Evolutionary conservation across 2,888 invertebrate genomes (phyloP).

Genomic region (Ommatoiulus sabulosus): DNA sequence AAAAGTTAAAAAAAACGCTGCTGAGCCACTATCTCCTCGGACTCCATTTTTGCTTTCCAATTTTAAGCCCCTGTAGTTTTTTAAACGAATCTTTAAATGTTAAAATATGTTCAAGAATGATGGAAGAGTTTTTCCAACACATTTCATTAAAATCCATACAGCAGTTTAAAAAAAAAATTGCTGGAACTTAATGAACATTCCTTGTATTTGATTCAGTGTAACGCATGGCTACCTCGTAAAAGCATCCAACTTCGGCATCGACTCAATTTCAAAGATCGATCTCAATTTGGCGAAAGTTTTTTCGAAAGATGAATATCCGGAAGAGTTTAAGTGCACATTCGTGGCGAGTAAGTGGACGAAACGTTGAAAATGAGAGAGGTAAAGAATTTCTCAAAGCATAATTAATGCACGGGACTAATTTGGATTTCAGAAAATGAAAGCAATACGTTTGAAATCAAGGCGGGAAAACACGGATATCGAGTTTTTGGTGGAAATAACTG

Average conservation of each 20-base stretch:
- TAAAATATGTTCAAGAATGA: too few relatives aligned
- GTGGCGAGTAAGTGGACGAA: background rate
- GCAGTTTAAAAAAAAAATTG: too few relatives aligned
- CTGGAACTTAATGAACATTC: too few relatives aligned
- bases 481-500: slow-evolving; percentile 3
- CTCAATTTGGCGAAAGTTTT: slow-evolving; percentile 26
- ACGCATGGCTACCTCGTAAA: background rate
- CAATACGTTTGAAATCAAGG: background rate
- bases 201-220: too few relatives aligned
- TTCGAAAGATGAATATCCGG: background rate
- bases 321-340: background rate
- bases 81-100: too few relatives aligned
- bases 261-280: background rate
- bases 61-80: too few relatives aligned
- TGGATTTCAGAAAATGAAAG: background rate
- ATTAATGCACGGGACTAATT: background rate
- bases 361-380: too few relatives aligned
- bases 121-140: too few relatives aligned
- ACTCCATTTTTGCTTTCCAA: too few relatives aligned
- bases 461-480: background rate
- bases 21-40: too few relatives aligned
- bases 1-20: too few relatives aligned
- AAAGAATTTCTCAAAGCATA: background rate
- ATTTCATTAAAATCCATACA: too few relatives aligned
- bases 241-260: background rate